Conservation (phyloP, 2,113 vertebrate genomes). For the Panthera tigris region DNA sequence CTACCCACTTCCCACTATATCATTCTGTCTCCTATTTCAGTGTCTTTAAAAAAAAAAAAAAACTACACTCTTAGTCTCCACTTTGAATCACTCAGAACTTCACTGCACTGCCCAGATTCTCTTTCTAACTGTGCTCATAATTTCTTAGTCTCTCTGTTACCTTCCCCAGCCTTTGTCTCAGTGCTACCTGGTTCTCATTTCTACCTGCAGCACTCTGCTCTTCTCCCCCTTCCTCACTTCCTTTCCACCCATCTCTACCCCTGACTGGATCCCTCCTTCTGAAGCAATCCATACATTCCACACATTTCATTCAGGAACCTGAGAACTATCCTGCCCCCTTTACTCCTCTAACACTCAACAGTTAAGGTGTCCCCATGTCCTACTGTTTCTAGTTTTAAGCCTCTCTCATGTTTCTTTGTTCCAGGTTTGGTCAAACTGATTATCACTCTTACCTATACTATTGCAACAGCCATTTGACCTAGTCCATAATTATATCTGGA, state of each 20-base stretch:
- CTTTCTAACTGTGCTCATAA: neutral
- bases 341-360: neutral
- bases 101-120: neutral
- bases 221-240: neutral
- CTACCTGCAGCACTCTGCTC: neutral
- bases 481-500: neutral
- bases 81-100: neutral
- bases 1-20: neutral
- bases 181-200: neutral
- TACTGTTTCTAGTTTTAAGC: neutral
- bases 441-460: neutral
- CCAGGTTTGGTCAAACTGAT: neutral
- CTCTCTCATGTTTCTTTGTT: neutral
- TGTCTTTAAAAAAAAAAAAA: neutral
- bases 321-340: neutral
- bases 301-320: accelerated
- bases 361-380: neutral
- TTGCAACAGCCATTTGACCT: neutral
- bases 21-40: neutral
- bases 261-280: neutral
- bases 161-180: neutral
- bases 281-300: neutral
- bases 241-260: neutral
- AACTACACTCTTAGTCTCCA: neutral
- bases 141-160: neutral